Evolutionary conservation across 2,888 invertebrate species (phyloP).

Genomic region (Terebella lapidaria): DNA sequence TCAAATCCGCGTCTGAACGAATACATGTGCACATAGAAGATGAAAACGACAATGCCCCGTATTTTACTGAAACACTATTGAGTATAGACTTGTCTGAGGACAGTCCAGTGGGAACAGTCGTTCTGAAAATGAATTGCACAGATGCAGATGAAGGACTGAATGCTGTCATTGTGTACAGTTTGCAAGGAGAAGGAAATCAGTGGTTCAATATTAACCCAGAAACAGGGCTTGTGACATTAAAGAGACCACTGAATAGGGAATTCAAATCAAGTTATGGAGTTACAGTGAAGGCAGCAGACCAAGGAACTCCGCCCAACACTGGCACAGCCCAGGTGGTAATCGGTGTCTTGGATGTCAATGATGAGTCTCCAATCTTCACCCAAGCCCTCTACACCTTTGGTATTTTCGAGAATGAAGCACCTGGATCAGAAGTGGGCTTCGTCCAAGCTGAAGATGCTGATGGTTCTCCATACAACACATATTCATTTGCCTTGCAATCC

Average conservation of each 20-base stretch:
- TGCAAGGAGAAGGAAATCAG: conserved; percentile 63
- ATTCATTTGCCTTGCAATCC: conserved; percentile 4
- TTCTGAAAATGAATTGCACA: conserved; percentile 69
- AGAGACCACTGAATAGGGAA: not conserved
- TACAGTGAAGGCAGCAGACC: not conserved
- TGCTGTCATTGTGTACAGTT: conserved; percentile 76
- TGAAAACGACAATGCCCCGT: not conserved
- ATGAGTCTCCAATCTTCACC: conserved; percentile 14
- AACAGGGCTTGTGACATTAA: not conserved
- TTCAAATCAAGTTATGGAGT: not conserved
- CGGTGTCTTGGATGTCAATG: conserved; percentile 13
- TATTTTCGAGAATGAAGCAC: conserved; percentile 10
- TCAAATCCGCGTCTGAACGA: conserved; percentile 51
- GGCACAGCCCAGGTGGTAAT: conserved; percentile 5
- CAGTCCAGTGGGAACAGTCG: conserved; percentile 67
- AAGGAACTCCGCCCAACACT: conserved; percentile 60
- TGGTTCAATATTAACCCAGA: conserved; percentile 1
- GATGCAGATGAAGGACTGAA: conserved; percentile 77
- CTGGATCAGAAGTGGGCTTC: conserved; percentile 12
- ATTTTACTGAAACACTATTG: conserved; percentile 35
- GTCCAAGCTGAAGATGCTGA: conserved; percentile 12
- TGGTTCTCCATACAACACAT: conserved; percentile 5
- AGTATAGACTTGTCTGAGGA: conserved; percentile 72
- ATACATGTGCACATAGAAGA: not conserved
- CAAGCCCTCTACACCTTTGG: conserved; percentile 5